These are phyloP conservation scores for Ennomos fuscantarius DNA, from an alignment of 2,888 invertebrate genomes.

Conservation along the genomic window DNA sequence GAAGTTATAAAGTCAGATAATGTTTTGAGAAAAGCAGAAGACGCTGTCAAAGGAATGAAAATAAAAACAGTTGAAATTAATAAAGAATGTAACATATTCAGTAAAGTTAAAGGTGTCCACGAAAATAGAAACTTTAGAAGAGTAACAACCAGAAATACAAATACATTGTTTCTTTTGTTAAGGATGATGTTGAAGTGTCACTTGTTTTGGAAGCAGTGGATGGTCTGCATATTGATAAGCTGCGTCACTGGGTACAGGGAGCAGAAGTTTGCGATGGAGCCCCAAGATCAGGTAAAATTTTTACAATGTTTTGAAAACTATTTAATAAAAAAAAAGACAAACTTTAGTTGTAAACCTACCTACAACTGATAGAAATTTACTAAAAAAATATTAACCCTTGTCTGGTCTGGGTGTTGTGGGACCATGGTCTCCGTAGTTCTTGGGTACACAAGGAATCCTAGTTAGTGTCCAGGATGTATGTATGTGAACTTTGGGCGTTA, in stretches of 20 bases:
- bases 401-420: too few species aligned
- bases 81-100: neutral
- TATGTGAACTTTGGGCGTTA: too few species aligned
- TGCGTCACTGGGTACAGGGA: conserved; percentile 65
- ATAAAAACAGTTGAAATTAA: conserved; percentile 1
- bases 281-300: conserved; percentile 75
- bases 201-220: conserved; percentile 53
- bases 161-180: conserved; percentile 72
- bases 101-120: neutral
- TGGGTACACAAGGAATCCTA: too few species aligned
- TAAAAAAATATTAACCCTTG: too few species aligned
- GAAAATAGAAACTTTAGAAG: conserved; percentile 6
- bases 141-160: conserved; percentile 70
- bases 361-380: neutral
- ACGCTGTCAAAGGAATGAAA: neutral
- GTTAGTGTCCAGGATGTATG: too few species aligned
- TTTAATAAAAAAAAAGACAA: neutral
- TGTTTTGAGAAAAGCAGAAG: neutral
- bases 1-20: neutral
- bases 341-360: neutral
- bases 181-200: conserved; percentile 57
- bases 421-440: too few species aligned
- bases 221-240: conserved; percentile 54
- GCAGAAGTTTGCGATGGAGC: conserved; percentile 78
- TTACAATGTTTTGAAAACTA: neutral